phyloP scores from a whole-genome alignment of 2,888 invertebrate species.

The Epinotia ramella region DNA sequence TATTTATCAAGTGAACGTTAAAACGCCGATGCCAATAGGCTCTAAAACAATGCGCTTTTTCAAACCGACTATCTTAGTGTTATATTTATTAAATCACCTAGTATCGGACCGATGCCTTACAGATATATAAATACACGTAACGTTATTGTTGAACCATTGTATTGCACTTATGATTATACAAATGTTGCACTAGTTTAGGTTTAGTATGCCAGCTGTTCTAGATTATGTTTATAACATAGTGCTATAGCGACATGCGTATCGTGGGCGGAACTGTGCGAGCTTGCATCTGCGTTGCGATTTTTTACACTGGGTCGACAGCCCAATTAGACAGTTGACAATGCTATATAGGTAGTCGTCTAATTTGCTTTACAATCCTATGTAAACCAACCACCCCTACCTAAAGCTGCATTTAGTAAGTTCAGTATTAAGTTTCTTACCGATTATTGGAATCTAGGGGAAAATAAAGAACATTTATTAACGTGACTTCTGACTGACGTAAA shows the following conservation, averaged over 20 bases:
- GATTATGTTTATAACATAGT: background rate
- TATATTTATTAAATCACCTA: background rate
- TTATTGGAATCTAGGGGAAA: background rate
- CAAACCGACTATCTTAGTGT: background rate
- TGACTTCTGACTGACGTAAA: background rate
- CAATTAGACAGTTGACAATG: background rate
- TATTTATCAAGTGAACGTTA: too few relatives aligned
- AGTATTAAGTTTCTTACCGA: background rate
- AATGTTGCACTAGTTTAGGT: conserved; percentile 4
- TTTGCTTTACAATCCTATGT: background rate
- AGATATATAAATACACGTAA: background rate
- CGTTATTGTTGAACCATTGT: background rate
- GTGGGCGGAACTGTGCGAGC: background rate
- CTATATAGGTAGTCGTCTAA: background rate
- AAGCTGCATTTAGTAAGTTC: too few relatives aligned
- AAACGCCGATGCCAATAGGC: too few relatives aligned
- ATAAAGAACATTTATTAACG: background rate
- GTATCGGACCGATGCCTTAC: background rate
- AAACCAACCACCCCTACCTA: background rate
- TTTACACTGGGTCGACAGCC: background rate
- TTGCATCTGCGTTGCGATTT: background rate
- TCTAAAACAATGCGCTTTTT: too few relatives aligned
- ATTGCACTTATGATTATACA: background rate
- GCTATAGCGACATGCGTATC: background rate
- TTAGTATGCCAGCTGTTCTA: conserved; percentile 1